Base-by-base conservation (phyloP, 2,113 vertebrate genomes). In the Triplophysa rosa region DNA sequence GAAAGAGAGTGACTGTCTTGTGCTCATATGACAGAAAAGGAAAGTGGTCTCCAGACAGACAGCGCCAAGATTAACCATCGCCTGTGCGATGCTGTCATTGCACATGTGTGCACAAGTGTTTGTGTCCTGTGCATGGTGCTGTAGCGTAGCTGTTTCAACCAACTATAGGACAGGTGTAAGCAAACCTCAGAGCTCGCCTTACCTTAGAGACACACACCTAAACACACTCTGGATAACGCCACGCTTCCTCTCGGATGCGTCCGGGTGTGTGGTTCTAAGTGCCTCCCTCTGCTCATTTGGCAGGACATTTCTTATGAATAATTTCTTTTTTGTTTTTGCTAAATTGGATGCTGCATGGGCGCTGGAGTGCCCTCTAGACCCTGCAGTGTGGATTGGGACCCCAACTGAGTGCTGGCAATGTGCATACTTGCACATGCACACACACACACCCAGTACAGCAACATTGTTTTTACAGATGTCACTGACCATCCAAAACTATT, bases 281-380 rank as follows among this genome's bases (percentile, higher is more conserved):
- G 86, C 78, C 23, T 86, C 88, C 88, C 89, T 85, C 78, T 86
- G 87, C 88, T 91, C 85, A 90, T 89, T 90, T 90, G 88, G 86
- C 87, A 86, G 69, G 82, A 84, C 84, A 82, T 86, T 85, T 68
- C 79, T 88, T 84, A 90, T 91, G 82, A 93, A 92, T 92, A 77
- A 90, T 91, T 91, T 85, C 87, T 88, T 81, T 75, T 91, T 91
- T 90, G 86, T 90, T 92, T 91, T 91, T 88, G 88, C 87, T 89
- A 85, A 90, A 90, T 90, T 89, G 86, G 89, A 87, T 89, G 86
- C 84, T 84, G 84, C 78, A 77, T 80, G 79, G 75, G 80, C 63
- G 3, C 66, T 14, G 52, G 75, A 70, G 56, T 69, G 67, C 37
- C 62, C 74, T 19, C 45, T 16, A 37, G 66, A 81, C 67, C 33